Evolutionary conservation across 2,113 vertebrate genomes (phyloP).

Genomic region (Terrapene triunguis): DNA sequence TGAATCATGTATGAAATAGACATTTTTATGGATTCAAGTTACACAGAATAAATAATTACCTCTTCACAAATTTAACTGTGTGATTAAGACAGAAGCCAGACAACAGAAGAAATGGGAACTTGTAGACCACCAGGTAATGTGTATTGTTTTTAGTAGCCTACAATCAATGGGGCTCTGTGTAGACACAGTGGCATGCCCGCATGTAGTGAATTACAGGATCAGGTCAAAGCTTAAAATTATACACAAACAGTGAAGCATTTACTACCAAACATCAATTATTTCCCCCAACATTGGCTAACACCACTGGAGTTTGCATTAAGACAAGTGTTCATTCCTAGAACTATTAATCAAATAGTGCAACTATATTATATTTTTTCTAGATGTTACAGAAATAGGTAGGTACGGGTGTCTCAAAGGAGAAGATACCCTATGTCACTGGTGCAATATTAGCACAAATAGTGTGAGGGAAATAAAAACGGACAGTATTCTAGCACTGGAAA

Average conservation of each 20-base stretch:
- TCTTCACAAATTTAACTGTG: neutral
- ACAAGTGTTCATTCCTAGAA: neutral
- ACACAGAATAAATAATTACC: neutral
- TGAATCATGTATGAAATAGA: constrained; percentile 4
- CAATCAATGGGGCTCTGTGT: neutral
- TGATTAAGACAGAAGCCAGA: neutral
- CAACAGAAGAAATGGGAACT: neutral
- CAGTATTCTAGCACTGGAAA: neutral
- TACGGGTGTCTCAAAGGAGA: neutral
- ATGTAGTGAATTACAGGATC: neutral
- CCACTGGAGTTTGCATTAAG: neutral
- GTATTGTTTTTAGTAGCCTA: neutral
- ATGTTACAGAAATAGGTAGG: neutral
- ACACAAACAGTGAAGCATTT: neutral
- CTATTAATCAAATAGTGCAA: neutral
- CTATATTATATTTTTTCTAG: neutral
- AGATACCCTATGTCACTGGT: neutral
- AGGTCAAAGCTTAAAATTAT: neutral
- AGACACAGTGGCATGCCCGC: neutral
- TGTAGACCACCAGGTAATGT: neutral
- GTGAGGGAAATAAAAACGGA: neutral
- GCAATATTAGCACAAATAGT: neutral
- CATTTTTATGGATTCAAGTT: neutral
- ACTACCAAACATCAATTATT: neutral
- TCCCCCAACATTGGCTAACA: neutral